Conservation (phyloP, 1,140 invertebrate species). For the Papilio polytes region DNA sequence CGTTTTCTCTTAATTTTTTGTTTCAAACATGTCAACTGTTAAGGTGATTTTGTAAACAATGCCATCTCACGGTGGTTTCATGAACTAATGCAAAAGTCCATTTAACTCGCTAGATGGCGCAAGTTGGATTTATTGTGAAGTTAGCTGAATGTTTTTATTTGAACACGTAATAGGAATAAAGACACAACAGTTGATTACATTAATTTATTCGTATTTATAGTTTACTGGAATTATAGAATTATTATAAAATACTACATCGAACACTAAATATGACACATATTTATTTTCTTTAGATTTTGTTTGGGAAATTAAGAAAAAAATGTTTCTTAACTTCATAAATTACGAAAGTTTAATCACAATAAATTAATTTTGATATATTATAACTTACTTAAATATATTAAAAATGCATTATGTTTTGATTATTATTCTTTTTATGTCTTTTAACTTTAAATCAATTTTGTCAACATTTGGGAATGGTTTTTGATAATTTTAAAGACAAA, state of each 20-base stretch:
- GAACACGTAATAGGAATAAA: not conserved
- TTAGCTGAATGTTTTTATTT: too few relatives aligned
- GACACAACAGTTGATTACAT: not conserved
- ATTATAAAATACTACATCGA: slow-evolving; percentile 6
- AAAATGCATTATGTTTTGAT: not conserved
- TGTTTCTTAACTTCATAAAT: not conserved
- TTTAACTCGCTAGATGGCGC: too few relatives aligned
- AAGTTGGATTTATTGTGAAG: too few relatives aligned
- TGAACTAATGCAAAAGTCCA: too few relatives aligned
- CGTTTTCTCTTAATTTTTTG: too few relatives aligned
- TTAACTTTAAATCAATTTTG: not conserved
- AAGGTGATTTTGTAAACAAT: too few relatives aligned
- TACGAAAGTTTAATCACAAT: not conserved
- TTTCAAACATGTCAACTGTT: too few relatives aligned
- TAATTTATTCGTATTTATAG: not conserved
- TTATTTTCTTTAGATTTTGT: not conserved
- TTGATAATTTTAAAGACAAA: slow-evolving; percentile 5
- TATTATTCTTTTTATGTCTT: not conserved
- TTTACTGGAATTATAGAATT: slow-evolving; percentile 1
- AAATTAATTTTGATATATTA: slow-evolving; percentile 18
- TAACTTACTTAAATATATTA: not conserved
- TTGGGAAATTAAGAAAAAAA: not conserved
- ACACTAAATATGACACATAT: slow-evolving; percentile 32
- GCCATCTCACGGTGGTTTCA: too few relatives aligned
- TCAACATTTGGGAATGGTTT: not conserved